Percentiles rank a stretch among this genome's conserved stretches.
These are phyloP conservation scores for Latheticus oryzae DNA, from an alignment of 2,888 invertebrate genomes.

Conservation along the genomic window DNA sequence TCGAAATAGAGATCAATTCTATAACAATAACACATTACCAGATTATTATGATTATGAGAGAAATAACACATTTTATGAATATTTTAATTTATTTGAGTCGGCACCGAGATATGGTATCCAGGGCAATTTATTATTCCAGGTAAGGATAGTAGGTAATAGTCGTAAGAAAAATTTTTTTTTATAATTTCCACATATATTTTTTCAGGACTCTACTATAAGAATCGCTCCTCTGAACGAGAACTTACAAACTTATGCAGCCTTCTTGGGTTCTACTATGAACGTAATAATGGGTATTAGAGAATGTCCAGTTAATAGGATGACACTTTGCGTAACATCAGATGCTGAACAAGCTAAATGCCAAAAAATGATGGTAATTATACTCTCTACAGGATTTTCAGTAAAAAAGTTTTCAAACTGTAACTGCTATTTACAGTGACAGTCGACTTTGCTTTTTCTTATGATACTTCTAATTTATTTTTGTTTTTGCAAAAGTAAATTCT, in stretches of 20 bases:
- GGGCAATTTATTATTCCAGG: constrained; percentile 84
- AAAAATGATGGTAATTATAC: constrained; percentile 80
- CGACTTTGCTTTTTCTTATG: too few relatives aligned
- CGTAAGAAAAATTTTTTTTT: too few relatives aligned
- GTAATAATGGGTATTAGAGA: constrained; percentile 80
- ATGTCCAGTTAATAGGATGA: constrained; percentile 88
- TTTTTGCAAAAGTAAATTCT: too few relatives aligned
- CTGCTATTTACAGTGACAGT: too few relatives aligned
- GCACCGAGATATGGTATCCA: constrained; percentile 74
- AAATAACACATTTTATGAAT: constrained; percentile 66
- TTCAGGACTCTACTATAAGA: constrained; percentile 79
- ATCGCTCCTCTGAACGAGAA: constrained; percentile 76
- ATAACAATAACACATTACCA: constrained; percentile 37
- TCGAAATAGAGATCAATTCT: constrained; percentile 39
- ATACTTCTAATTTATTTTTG: too few relatives aligned
- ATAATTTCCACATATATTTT: constrained; percentile 43
- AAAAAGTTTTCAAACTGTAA: too few relatives aligned
- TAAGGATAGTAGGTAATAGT: too few relatives aligned
- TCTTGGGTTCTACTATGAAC: constrained; percentile 76
- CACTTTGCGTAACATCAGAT: constrained; percentile 91
- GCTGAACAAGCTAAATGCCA: constrained; percentile 91
- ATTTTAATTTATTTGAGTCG: constrained; percentile 81
- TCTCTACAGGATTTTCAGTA: too few relatives aligned
- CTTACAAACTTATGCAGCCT: constrained; percentile 81
- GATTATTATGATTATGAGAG: constrained; percentile 42